Conservation (phyloP, 2,797 vertebrate species). For the Notolabrus celidotus region DNA sequence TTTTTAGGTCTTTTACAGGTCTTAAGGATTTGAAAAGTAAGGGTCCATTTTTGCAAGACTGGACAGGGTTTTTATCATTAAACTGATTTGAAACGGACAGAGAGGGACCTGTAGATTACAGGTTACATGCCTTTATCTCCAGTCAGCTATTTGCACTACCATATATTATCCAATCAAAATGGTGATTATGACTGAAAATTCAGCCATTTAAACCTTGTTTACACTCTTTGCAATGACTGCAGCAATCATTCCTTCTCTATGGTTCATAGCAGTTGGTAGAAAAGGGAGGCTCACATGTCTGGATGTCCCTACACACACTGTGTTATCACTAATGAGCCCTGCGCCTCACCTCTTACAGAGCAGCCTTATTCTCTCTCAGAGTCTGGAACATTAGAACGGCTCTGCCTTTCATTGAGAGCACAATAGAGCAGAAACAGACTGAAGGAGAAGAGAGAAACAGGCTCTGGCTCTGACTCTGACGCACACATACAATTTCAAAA, state of each 20-base stretch:
- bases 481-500: constrained; percentile 19
- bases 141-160: no score
- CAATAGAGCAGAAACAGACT: constrained; percentile 39
- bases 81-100: no score
- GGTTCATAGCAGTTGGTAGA: background rate
- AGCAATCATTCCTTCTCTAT: background rate
- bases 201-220: background rate
- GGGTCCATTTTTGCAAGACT: no score
- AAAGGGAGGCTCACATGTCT: constrained; percentile 1
- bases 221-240: background rate
- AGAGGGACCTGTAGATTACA: no score
- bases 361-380: constrained; percentile 32
- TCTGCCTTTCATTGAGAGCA: constrained; percentile 53
- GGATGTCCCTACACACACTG: constrained; percentile 1
- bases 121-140: no score
- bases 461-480: constrained; percentile 5
- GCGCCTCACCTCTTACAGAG: constrained; percentile 23
- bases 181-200: background rate
- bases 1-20: background rate
- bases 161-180: no score
- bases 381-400: constrained; percentile 29
- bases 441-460: constrained; percentile 5
- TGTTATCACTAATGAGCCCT: constrained; percentile 53
- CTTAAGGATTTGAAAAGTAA: no score
- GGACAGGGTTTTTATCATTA: no score